Evolutionary conservation across 2,797 vertebrate genomes (phyloP).

Genomic region (Erithacus rubecula): DNA sequence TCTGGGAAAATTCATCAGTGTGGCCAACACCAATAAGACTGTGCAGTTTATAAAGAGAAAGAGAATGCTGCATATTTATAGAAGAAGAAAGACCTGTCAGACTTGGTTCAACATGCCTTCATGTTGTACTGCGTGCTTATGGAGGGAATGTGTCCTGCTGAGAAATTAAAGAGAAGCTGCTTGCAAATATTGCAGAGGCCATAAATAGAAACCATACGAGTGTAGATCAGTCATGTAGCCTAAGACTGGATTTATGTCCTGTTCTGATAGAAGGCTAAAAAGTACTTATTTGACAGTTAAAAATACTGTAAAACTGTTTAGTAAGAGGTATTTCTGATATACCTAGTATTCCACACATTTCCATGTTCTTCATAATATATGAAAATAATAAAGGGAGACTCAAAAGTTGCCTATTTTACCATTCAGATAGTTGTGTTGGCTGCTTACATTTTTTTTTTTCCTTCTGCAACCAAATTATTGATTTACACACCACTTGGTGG

Average conservation of each 20-base stretch:
- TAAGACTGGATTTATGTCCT: neutral
- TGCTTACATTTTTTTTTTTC: fast-evolving
- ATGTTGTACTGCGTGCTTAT: neutral
- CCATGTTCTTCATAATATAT: neutral
- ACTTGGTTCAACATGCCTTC: neutral
- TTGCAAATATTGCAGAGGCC: neutral
- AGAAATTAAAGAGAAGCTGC: conserved; percentile 35
- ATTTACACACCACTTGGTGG: conserved; percentile 20
- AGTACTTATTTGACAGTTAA: neutral
- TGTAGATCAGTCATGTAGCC: neutral
- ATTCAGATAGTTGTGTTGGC: neutral
- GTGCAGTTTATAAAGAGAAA: neutral
- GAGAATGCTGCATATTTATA: conserved; percentile 27
- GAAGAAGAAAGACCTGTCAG: conserved; percentile 45
- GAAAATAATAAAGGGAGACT: neutral
- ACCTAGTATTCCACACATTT: neutral
- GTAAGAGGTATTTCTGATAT: neutral
- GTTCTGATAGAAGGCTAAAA: neutral
- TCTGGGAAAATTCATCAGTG: conserved; percentile 28
- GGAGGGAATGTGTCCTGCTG: conserved; percentile 30
- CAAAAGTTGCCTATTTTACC: neutral
- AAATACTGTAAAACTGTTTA: neutral
- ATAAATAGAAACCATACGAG: conserved; percentile 42
- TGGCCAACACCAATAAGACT: neutral
- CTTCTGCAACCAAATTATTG: neutral